A percentile compares a stretch with the other conserved stretches of the same genome.
Evolutionary conservation across 2,113 vertebrate genomes (phyloP).

Genomic region (Salminus brasiliensis): DNA sequence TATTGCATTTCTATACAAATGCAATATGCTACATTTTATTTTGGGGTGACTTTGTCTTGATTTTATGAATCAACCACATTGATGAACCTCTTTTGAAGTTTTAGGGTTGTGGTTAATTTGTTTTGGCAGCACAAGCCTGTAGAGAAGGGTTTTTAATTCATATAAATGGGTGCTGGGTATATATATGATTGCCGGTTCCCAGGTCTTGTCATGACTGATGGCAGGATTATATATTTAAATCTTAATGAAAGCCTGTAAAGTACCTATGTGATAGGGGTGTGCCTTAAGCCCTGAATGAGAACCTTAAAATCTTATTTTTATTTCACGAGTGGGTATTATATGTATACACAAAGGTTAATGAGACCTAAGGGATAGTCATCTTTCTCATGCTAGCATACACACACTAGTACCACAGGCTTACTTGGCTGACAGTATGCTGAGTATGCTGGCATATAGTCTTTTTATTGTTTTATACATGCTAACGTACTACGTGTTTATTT

Average conservation of each 20-base stretch:
- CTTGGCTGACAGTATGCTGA: not conserved
- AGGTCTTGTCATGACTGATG: not conserved
- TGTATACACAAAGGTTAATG: slow-evolving; percentile 15
- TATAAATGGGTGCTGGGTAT: slow-evolving; percentile 11
- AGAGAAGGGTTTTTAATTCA: not conserved
- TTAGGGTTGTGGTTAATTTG: not conserved
- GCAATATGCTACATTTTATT: not conserved
- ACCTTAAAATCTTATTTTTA: slow-evolving; percentile 24
- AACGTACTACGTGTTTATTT: slow-evolving; percentile 32
- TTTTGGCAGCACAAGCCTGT: not conserved
- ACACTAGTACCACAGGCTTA: not conserved
- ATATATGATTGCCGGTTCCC: not conserved
- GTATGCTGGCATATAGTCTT: slow-evolving; percentile 60
- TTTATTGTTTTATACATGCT: slow-evolving; percentile 47
- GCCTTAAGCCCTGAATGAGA: slow-evolving; percentile 32
- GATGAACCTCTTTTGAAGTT: not conserved
- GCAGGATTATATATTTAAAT: not conserved
- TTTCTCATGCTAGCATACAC: not conserved
- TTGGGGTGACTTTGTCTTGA: not conserved
- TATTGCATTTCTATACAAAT: not conserved
- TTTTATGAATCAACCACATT: slow-evolving; percentile 16
- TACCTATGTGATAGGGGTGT: slow-evolving; percentile 12
- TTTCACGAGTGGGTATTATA: slow-evolving; percentile 1
- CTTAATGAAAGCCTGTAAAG: not conserved
- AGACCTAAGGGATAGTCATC: not conserved